phyloP scores from a whole-genome alignment of 2,113 vertebrate species.

The Kryptolebias marmoratus region DNA sequence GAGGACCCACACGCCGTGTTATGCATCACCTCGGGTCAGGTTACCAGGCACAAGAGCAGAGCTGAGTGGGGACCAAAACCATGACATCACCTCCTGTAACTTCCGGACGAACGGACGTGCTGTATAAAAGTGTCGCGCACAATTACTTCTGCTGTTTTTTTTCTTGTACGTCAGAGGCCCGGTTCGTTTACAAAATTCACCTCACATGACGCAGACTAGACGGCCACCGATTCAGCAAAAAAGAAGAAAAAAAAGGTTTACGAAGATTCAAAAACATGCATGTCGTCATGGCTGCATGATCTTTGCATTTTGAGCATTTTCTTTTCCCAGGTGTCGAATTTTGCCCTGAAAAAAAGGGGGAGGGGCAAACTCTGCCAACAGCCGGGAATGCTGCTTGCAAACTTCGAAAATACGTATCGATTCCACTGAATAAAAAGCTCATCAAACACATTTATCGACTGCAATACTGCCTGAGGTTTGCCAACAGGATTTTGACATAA shows the following conservation, averaged over 20 bases:
- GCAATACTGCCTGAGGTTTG: slow-evolving; percentile 2
- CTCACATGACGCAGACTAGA: slow-evolving; percentile 28
- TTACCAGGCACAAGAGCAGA: slow-evolving; percentile 61
- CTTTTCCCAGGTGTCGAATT: slow-evolving; percentile 40
- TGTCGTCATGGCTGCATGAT: slow-evolving; percentile 79
- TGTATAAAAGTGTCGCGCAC: slow-evolving; percentile 51
- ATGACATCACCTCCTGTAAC: slow-evolving; percentile 59
- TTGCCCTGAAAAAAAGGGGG: slow-evolving; percentile 13
- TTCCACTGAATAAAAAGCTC: not conserved
- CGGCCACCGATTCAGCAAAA: slow-evolving; percentile 46
- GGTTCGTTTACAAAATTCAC: slow-evolving; percentile 59
- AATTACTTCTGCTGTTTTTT: slow-evolving; percentile 55
- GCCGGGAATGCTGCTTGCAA: slow-evolving; percentile 25
- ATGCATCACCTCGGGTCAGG: slow-evolving; percentile 61
- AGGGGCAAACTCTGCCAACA: slow-evolving; percentile 42
- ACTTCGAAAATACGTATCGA: slow-evolving; percentile 14
- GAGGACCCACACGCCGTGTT: slow-evolving; percentile 46
- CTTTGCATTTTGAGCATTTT: slow-evolving; percentile 52
- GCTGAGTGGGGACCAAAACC: slow-evolving; percentile 71
- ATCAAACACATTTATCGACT: slow-evolving; percentile 6
- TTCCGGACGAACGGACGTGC: slow-evolving; percentile 53
- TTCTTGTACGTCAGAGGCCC: slow-evolving; percentile 37
- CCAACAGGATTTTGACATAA: slow-evolving; percentile 1
- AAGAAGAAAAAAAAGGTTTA: slow-evolving; percentile 42
- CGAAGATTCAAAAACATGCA: slow-evolving; percentile 73